These are phyloP conservation scores for Pseudomyrmex gracilis DNA, from an alignment of 1,140 invertebrate species.

Conservation along the genomic window DNA sequence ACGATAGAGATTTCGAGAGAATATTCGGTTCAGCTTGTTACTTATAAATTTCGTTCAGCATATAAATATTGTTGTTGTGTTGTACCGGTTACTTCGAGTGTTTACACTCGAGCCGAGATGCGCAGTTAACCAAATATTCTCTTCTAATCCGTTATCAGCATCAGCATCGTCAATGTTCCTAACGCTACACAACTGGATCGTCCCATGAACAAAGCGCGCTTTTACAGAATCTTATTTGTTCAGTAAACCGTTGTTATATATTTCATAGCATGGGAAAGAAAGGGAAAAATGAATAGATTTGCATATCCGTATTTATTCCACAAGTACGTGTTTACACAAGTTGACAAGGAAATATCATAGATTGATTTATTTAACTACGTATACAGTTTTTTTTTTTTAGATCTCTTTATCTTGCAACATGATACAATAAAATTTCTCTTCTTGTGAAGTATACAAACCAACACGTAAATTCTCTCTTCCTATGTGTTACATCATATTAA, in stretches of 20 bases:
- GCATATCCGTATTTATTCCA: conserved; percentile 60
- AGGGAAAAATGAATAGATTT: too few species aligned
- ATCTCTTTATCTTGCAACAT: conserved; percentile 37
- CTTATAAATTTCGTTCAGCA: conserved; percentile 30
- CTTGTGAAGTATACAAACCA: not conserved
- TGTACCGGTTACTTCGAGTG: not conserved
- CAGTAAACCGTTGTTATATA: too few species aligned
- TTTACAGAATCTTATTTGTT: too few species aligned
- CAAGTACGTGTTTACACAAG: conserved; percentile 49
- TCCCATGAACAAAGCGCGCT: too few species aligned
- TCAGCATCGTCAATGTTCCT: too few species aligned
- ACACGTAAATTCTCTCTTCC: not conserved
- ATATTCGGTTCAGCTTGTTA: conserved; percentile 15
- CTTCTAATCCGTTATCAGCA: too few species aligned
- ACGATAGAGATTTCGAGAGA: not conserved
- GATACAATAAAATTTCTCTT: conserved; percentile 41
- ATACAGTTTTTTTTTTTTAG: conserved; percentile 46
- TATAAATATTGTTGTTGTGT: not conserved
- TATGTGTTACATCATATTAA: conserved; percentile 11
- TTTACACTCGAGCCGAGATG: not conserved
- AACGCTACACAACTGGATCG: too few species aligned
- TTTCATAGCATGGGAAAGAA: too few species aligned
- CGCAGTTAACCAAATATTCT: too few species aligned
- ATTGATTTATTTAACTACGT: conserved; percentile 46
- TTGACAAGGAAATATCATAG: conserved; percentile 58